Base-by-base conservation (phyloP, 2,797 vertebrate species). In the Urocyon cinereoargenteus region DNA sequence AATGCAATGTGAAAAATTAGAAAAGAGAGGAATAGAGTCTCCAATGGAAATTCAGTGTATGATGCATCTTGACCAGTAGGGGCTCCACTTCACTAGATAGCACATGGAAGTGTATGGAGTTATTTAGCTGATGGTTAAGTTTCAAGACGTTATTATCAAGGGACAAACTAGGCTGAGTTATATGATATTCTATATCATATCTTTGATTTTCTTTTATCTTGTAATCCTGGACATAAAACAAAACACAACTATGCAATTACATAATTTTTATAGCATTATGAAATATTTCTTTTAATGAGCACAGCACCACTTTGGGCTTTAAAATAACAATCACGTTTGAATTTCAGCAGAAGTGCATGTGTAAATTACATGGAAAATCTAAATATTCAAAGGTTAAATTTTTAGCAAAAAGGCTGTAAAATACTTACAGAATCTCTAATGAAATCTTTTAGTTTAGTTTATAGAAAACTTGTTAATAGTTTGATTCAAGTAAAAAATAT, bases 131-230 rank as follows among this genome's bases (percentile, higher is more conserved):
- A 72, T 66, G 53, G 31, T 22, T 73, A 79, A 84, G 40, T 87
- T 86, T 92, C 75, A 97, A 61, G 91, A 88, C 59, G 18, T 78
- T 96, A 95, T 85, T 90, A 70, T 34, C 79, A 86, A 83, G 55
- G 9, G 7, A 34, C 28, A 87, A 84, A 86, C 62, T n/a, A 90
- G 34, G 59, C 22, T 64, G 31, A 45, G 75, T 36, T 72, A 24
- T 8, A 19, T 1, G 12, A 21, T 28, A 75, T 59, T 82, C 49
- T 31, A 7, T 51, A 61, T 19, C 40, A 81, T 55, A 68, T 21
- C 36, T 82, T 93, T 66, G 19, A 92, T 84, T 70, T 75, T 49
- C 55, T 93, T 93, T 79, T 72, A 55, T 62, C 79, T 68, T 40
- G 7, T 11, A 51, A 61, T 62, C 13, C 24, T 53, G 53, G 31